Base-by-base conservation (phyloP, 1,140 invertebrate species). In the Asbolus verrucosus region DNA sequence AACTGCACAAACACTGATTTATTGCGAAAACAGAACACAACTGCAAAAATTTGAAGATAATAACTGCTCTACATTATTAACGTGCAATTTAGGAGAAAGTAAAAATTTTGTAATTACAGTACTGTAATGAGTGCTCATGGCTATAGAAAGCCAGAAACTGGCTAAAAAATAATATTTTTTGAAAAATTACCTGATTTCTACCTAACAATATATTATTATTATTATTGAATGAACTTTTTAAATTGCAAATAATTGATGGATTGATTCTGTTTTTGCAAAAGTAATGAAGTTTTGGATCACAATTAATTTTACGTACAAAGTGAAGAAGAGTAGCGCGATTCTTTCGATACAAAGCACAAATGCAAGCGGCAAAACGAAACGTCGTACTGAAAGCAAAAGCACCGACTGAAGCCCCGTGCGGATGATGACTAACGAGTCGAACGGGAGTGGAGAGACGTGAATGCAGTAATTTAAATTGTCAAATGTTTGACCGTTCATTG, bases 401-500 rank as follows among this genome's bases (percentile, higher is more conserved):
- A 54, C 46, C 46, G 46, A 54, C 46, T 54, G 46, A 54, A 54
- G 46, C 46, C 46, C 46, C 46, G 39, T 43, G 4, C 39, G 16
- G 46, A 54, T 54, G 46, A 54, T 54, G 46, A 54, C 46, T 54
- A 54, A 54, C 46, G 14, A 50, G 43, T 54, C 11, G 46, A 54
- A 54, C 46, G 46, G 41, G 46, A 54, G 46, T 54, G 46, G 46
- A 54, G 41, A 46, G 46, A 54, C 46, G 46, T 54, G 46, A 43
- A 19, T 63, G 61, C 24, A 67, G 43, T 18, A 60, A 67, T 71
- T 67, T 71, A 62, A 66, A 71, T 67, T 71, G 69, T 71, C 63
- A 67, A 71, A 71, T 71, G 69, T 71, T 63, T 71, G 69, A 71
- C 69, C 69, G 69, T 71, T 71, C 69, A 67, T 71, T 71, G 69